Conservation (phyloP, 1,140 invertebrate species). For the Drosophila orosa region DNA sequence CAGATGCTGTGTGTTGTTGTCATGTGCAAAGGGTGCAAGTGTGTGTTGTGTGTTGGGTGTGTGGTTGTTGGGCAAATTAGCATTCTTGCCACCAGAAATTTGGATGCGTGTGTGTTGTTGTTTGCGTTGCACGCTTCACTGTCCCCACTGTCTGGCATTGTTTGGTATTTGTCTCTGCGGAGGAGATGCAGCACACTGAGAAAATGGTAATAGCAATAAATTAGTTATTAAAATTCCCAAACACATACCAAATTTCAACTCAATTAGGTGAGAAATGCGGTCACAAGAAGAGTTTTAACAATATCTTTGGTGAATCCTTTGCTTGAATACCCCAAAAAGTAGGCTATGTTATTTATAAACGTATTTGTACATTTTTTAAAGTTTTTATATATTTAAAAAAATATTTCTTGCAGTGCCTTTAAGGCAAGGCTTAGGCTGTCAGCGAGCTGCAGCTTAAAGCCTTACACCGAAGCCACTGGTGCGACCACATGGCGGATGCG, state of each 20-base stretch:
- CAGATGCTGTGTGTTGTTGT: conserved; percentile 46
- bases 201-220: neutral
- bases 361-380: neutral
- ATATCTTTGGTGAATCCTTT: neutral
- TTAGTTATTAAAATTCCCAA: too few relatives aligned
- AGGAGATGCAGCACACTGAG: conserved; percentile 17
- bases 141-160: conserved; percentile 42
- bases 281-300: neutral
- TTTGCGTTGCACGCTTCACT: conserved; percentile 54
- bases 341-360: neutral
- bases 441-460: conserved; percentile 67
- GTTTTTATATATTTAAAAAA: neutral
- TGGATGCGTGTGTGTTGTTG: conserved; percentile 32
- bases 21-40: conserved; percentile 22
- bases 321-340: neutral
- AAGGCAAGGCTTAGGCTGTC: conserved; percentile 55
- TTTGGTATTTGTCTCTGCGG: conserved; percentile 54
- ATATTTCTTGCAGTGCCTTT: neutral
- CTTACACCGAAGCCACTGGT: conserved; percentile 52
- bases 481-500: conserved; percentile 62
- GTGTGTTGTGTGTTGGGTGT: neutral
- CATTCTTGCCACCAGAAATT: conserved; percentile 63
- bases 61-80: conserved; percentile 58
- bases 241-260: neutral
- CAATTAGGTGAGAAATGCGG: too few relatives aligned